phyloP scores from a whole-genome alignment of 2,113 vertebrate species.

The Brachirus orientalis region DNA sequence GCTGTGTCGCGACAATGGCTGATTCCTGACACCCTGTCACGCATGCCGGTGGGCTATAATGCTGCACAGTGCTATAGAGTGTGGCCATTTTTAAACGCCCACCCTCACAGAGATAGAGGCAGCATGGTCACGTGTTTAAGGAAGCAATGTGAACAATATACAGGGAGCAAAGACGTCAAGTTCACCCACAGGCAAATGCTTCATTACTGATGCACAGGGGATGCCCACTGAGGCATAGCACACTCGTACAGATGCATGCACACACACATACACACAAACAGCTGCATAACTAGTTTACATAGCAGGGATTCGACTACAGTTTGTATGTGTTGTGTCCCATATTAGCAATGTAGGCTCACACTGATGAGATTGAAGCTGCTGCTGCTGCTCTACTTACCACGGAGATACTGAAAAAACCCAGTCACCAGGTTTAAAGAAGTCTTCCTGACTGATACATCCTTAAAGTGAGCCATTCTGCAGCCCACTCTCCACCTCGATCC shows the following conservation, averaged over 20 bases:
- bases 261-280: conserved; percentile 21
- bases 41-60: conserved; percentile 32
- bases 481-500: conserved; percentile 62
- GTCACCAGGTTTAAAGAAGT: conserved; percentile 84
- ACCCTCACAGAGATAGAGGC: conserved; percentile 47
- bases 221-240: conserved; percentile 73
- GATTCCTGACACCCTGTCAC: conserved; percentile 42
- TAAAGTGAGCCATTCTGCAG: conserved; percentile 83
- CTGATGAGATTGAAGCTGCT: conserved; percentile 21
- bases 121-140: conserved; percentile 66
- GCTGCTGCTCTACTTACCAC: conserved; percentile 85
- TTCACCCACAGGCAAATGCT: conserved; percentile 71
- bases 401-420: conserved; percentile 84
- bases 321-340: conserved; percentile 40
- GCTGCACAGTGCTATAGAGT: conserved; percentile 48
- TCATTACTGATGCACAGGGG: conserved; percentile 72
- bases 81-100: conserved; percentile 77
- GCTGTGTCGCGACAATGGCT: conserved; percentile 2
- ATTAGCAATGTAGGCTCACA: conserved; percentile 23
- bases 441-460: conserved; percentile 81
- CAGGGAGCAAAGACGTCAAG: conserved; percentile 46
- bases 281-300: conserved; percentile 56
- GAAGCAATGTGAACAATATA: conserved; percentile 51
- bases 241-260: conserved; percentile 26
- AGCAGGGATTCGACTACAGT: conserved; percentile 60